Percentiles rank a stretch among this genome's conserved stretches.
These are phyloP conservation scores for Dendropsophus ebraccatus DNA, from an alignment of 2,113 vertebrate species.

Conservation along the genomic window DNA sequence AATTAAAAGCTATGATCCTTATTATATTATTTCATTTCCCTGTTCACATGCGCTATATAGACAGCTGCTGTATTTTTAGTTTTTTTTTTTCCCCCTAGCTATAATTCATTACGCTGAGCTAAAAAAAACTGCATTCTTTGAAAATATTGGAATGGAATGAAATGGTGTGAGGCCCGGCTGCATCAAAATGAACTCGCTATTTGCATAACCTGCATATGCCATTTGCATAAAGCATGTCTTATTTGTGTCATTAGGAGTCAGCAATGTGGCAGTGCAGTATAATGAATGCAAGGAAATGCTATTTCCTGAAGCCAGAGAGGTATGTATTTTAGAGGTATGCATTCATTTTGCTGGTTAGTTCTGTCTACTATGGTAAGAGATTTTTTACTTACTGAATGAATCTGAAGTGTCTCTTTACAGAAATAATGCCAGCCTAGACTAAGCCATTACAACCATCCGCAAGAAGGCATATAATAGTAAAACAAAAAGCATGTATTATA, in stretches of 20 bases:
- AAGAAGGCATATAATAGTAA: slow-evolving; percentile 45
- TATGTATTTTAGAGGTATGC: slow-evolving; percentile 44
- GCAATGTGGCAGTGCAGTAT: slow-evolving; percentile 21
- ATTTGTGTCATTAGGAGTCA: slow-evolving; percentile 52
- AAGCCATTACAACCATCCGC: slow-evolving; percentile 35
- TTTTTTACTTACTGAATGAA: slow-evolving; percentile 58
- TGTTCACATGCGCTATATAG: slow-evolving; percentile 4
- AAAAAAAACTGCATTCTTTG: slow-evolving; percentile 43
- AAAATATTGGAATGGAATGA: slow-evolving; percentile 54
- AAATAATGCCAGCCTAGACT: slow-evolving; percentile 50
- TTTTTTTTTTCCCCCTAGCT: background rate
- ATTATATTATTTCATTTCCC: slow-evolving; percentile 4
- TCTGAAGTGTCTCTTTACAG: slow-evolving; percentile 37
- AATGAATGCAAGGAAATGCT: slow-evolving; percentile 53
- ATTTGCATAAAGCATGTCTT: slow-evolving; percentile 57
- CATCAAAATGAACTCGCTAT: slow-evolving; percentile 39
- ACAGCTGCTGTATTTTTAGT: slow-evolving; percentile 3
- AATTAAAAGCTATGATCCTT: slow-evolving; percentile 37
- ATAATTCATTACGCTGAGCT: slow-evolving; percentile 48
- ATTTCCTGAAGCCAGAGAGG: slow-evolving; percentile 37
- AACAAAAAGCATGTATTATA: slow-evolving; percentile 21
- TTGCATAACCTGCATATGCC: slow-evolving; percentile 58
- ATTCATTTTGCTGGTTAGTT: slow-evolving; percentile 53
- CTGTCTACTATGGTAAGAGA: slow-evolving; percentile 56
- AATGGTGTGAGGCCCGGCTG: slow-evolving; percentile 54